Percentiles rank a stretch among this genome's conserved stretches.
Conservation (phyloP, 2,113 vertebrate species). For the Epinephelus lanceolatus region DNA sequence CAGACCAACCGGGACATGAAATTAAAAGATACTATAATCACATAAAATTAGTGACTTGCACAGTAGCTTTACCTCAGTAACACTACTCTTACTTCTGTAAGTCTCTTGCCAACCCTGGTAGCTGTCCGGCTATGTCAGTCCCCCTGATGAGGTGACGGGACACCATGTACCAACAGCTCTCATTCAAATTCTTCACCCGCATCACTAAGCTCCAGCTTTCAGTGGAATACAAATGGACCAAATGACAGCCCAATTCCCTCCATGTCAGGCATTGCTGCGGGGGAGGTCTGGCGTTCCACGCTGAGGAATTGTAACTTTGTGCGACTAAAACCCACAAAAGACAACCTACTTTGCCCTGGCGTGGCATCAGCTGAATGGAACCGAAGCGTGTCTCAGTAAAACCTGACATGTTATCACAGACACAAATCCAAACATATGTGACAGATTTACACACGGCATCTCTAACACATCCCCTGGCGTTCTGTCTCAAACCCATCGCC, state of each 20-base stretch:
- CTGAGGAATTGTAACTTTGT: slow-evolving; percentile 42
- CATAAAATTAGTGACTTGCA: neutral
- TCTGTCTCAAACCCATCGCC: slow-evolving; percentile 10
- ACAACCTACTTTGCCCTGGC: slow-evolving; percentile 22
- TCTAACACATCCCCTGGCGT: slow-evolving; percentile 2
- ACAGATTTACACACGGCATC: slow-evolving; percentile 46
- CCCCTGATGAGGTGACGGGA: slow-evolving; percentile 9
- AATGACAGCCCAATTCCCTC: slow-evolving; percentile 54
- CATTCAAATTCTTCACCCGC: slow-evolving; percentile 51
- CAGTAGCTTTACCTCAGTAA: neutral
- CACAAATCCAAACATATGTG: slow-evolving; percentile 57
- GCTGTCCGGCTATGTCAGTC: slow-evolving; percentile 5
- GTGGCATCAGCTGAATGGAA: slow-evolving; percentile 18
- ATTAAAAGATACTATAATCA: neutral
- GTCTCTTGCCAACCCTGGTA: neutral
- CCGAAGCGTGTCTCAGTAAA: neutral
- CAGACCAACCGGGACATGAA: neutral
- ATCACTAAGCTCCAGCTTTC: slow-evolving; percentile 31
- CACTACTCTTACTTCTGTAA: neutral
- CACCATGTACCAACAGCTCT: slow-evolving; percentile 39
- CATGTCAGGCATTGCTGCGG: slow-evolving; percentile 43
- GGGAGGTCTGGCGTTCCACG: slow-evolving; percentile 31
- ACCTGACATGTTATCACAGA: slow-evolving; percentile 15
- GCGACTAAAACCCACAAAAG: slow-evolving; percentile 32
- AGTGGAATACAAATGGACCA: slow-evolving; percentile 59